A percentile compares a stretch with the other conserved stretches of the same genome.
phyloP scores from a whole-genome alignment of 2,888 invertebrate genomes.

The Trachelus troglodyta region DNA sequence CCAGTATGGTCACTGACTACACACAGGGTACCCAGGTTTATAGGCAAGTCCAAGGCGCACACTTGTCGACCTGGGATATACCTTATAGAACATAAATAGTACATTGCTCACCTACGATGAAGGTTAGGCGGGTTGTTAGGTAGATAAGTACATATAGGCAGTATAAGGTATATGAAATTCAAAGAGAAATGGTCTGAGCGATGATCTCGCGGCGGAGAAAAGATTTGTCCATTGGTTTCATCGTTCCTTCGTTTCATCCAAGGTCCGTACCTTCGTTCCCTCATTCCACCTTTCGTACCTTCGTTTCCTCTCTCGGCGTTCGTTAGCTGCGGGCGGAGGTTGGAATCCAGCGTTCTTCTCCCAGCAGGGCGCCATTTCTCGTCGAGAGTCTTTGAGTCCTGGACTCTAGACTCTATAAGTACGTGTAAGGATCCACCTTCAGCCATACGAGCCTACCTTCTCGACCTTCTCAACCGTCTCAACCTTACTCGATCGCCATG shows the following conservation, averaged over 20 bases:
- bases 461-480: background rate
- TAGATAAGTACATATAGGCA: background rate
- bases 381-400: conserved; percentile 27
- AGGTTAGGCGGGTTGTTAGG: background rate
- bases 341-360: conserved; percentile 59
- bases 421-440: conserved; percentile 30
- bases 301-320: conserved; percentile 26
- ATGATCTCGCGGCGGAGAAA: conserved; percentile 8
- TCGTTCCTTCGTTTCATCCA: conserved; percentile 5
- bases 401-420: conserved; percentile 27
- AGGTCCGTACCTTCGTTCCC: background rate
- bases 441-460: background rate
- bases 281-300: background rate
- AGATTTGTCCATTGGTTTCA: conserved; percentile 1
- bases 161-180: background rate
- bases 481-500: background rate
- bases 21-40: background rate
- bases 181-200: conserved; percentile 18
- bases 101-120: background rate
- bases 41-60: background rate
- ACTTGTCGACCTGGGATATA: background rate
- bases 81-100: background rate
- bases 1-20: background rate
- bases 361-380: conserved; percentile 56
- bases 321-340: conserved; percentile 59